A percentile compares a stretch with the other conserved stretches of the same genome.
Evolutionary conservation across 2,797 vertebrate species (phyloP).

Genomic region (Graptemys geographica): DNA sequence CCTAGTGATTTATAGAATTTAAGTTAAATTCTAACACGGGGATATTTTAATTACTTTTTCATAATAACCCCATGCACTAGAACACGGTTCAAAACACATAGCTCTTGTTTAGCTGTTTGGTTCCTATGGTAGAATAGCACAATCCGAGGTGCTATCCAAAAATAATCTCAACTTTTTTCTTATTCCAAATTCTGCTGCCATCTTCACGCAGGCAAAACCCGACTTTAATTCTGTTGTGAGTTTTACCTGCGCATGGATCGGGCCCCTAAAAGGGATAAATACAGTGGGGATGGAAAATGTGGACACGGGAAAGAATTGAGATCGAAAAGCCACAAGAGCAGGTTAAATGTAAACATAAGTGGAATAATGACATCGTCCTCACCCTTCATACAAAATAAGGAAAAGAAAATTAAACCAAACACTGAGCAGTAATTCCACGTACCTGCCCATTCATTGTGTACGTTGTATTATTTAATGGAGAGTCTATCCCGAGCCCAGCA

Average conservation of each 20-base stretch:
- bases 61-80: neutral
- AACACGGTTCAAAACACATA: neutral
- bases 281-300: neutral
- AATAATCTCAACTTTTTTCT: neutral
- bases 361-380: neutral
- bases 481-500: constrained; percentile 55
- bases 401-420: constrained; percentile 1
- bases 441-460: neutral
- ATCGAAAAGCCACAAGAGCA: neutral
- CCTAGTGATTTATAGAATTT: neutral
- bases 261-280: neutral
- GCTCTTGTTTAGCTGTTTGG: neutral
- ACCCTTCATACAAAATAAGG: neutral
- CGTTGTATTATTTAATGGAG: constrained; percentile 48
- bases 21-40: neutral
- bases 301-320: neutral
- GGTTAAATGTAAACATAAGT: neutral
- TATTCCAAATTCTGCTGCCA: neutral
- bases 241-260: neutral
- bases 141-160: neutral
- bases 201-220: neutral
- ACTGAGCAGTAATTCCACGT: constrained; percentile 9
- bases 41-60: neutral
- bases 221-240: neutral
- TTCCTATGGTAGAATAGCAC: neutral